Conservation (phyloP, 2,113 vertebrate genomes). For the Aptenodytes forsteri region DNA sequence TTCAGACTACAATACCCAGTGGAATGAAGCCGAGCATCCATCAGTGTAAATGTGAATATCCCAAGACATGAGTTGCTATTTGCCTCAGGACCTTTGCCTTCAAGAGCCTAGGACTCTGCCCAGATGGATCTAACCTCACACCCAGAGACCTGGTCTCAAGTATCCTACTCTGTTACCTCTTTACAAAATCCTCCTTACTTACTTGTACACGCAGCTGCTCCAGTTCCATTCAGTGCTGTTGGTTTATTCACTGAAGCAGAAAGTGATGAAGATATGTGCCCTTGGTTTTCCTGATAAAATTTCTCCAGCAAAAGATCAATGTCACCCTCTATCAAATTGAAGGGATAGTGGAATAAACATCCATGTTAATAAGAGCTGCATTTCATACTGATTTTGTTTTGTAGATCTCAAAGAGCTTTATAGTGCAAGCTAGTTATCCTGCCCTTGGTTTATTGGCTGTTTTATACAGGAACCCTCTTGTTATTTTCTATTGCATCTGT, state of each 20-base stretch:
- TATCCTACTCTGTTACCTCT: neutral
- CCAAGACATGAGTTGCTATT: neutral
- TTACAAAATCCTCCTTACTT: constrained; percentile 26
- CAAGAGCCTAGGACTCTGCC: neutral
- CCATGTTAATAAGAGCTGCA: neutral
- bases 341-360: neutral
- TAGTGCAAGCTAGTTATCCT: neutral
- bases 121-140: neutral
- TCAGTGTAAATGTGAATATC: neutral
- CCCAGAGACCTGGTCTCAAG: neutral
- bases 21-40: neutral
- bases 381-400: neutral
- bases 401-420: neutral
- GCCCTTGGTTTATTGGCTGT: neutral
- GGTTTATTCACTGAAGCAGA: constrained; percentile 52
- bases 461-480: neutral
- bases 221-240: constrained; percentile 17
- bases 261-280: constrained; percentile 72
- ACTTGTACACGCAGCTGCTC: constrained; percentile 67
- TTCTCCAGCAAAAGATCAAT: constrained; percentile 88
- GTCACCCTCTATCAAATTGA: constrained; percentile 83
- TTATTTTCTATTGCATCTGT: neutral
- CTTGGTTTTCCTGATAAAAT: constrained; percentile 81
- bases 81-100: neutral
- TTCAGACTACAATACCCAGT: neutral